phyloP scores from a whole-genome alignment of 2,888 invertebrate genomes.

The Dromius quadrimaculatus region DNA sequence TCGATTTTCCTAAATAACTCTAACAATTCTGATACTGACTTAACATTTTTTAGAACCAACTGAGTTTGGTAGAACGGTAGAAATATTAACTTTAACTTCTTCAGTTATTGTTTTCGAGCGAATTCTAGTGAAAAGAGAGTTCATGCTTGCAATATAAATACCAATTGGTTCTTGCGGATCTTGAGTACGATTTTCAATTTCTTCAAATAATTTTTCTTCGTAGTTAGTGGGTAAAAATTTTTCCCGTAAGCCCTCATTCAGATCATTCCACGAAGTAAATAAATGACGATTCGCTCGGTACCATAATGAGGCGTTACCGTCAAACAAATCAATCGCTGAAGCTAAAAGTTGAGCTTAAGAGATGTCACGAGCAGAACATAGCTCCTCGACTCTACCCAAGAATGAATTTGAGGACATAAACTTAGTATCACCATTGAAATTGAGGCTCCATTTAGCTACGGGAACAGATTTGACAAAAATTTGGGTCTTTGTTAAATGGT shows the following conservation, averaged over 20 bases:
- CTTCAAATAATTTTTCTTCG: no score
- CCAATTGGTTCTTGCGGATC: neutral
- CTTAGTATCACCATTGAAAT: neutral
- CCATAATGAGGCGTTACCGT: slow-evolving; percentile 4
- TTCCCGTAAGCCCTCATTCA: neutral
- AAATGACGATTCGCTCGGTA: neutral
- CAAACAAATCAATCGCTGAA: slow-evolving; percentile 8
- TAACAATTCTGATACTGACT: slow-evolving; percentile 49
- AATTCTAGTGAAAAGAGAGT: no score
- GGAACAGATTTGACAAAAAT: neutral
- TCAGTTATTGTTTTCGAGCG: no score
- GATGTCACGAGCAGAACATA: neutral
- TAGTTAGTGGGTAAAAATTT: slow-evolving; percentile 1
- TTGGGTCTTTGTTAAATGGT: no score
- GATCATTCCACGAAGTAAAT: neutral
- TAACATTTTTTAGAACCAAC: slow-evolving; percentile 48
- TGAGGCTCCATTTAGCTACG: neutral
- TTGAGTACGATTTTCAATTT: slow-evolving; percentile 7
- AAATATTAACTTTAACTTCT: slow-evolving; percentile 47
- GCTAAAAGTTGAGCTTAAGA: neutral
- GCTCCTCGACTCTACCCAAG: neutral
- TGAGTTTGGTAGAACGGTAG: slow-evolving; percentile 54
- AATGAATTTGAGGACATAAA: slow-evolving; percentile 9
- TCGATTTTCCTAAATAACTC: slow-evolving; percentile 51
- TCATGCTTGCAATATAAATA: slow-evolving; percentile 17